Conservation (phyloP, 2,113 vertebrate genomes). For the Alaudala cheleensis region DNA sequence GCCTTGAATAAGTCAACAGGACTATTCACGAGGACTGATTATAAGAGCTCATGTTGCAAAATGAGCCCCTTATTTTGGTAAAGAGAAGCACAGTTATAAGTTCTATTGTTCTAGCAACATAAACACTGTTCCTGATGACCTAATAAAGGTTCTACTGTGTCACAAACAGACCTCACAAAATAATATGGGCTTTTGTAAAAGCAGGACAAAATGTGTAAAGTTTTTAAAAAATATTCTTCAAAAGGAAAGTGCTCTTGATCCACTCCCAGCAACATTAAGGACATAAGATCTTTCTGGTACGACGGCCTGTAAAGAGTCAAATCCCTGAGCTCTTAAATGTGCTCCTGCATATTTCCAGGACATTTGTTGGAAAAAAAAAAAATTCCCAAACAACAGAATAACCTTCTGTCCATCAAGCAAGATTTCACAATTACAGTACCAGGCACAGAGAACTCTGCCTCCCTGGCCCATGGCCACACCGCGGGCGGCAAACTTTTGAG, state of each 20-base stretch:
- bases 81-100: not conserved
- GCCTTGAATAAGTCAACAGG: not conserved
- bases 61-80: not conserved
- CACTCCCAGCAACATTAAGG: not conserved
- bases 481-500: constrained; percentile 1
- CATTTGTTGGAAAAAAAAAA: not conserved
- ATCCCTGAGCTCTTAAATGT: not conserved
- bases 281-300: not conserved
- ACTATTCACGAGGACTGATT: not conserved
- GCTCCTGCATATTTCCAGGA: constrained; percentile 16
- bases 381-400: not conserved
- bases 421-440: constrained; percentile 63
- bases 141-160: not conserved
- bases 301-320: not conserved
- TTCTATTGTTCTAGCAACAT: not conserved
- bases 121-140: not conserved
- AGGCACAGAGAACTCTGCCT: constrained; percentile 61
- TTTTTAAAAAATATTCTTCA: not conserved
- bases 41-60: not conserved
- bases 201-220: not conserved
- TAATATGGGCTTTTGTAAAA: not conserved
- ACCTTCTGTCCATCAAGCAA: constrained; percentile 22
- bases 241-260: not conserved
- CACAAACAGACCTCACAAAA: not conserved
- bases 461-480: constrained; percentile 51